phyloP scores from a whole-genome alignment of 2,113 vertebrate species.

The Copsychus sechellarum region DNA sequence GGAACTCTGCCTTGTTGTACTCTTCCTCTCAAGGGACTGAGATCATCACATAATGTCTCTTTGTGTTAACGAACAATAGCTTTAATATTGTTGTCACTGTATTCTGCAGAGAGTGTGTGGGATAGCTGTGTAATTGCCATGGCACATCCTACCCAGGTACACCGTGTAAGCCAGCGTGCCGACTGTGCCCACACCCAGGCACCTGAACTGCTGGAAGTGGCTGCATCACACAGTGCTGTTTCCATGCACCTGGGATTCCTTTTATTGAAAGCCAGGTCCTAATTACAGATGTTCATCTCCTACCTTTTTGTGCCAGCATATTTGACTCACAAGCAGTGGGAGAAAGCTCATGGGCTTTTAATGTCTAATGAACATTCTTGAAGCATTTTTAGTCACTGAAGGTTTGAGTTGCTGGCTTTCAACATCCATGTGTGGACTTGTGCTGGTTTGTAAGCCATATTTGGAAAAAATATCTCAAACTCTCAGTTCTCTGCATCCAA shows the following conservation, averaged over 20 bases:
- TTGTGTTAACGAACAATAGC: accelerated
- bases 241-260: background rate
- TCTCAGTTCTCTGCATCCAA: background rate
- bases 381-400: background rate
- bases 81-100: background rate
- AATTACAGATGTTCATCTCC: background rate
- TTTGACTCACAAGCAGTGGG: background rate
- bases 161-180: accelerated
- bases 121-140: background rate
- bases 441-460: background rate
- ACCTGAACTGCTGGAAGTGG: background rate
- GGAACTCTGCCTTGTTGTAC: background rate
- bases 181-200: accelerated
- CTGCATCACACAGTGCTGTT: background rate
- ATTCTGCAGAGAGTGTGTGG: background rate
- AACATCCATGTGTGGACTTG: background rate
- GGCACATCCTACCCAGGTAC: background rate
- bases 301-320: accelerated
- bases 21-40: background rate
- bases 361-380: background rate
- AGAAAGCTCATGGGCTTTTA: background rate
- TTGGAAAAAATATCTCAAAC: background rate
- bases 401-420: background rate
- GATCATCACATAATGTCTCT: background rate
- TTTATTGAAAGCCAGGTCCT: background rate